Conservation (phyloP, 2,113 vertebrate genomes). For the Helogale parvula region DNA sequence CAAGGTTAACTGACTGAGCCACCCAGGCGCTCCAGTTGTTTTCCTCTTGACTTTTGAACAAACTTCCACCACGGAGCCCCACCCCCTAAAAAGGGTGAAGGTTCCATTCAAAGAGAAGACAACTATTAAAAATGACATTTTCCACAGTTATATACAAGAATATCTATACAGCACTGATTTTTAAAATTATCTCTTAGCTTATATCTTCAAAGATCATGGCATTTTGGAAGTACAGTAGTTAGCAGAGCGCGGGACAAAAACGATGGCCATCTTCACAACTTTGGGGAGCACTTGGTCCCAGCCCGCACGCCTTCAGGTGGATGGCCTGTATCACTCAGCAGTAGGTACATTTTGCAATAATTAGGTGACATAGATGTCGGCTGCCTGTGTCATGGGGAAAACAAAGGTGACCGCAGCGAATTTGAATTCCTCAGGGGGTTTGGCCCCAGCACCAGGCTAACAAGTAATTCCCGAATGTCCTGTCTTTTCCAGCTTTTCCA, state of each 20-base stretch:
- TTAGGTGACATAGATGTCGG: conserved; percentile 53
- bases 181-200: conserved; percentile 29
- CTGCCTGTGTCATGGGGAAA: not conserved
- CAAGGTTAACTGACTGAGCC: too few species aligned
- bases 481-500: not conserved
- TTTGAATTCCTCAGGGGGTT: conserved; percentile 54
- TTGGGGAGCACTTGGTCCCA: not conserved
- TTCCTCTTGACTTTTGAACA: conserved; percentile 58
- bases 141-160: conserved; percentile 28
- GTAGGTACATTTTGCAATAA: conserved; percentile 47
- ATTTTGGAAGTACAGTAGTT: conserved; percentile 21
- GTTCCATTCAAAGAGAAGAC: conserved; percentile 38
- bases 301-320: conserved; percentile 13
- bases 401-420: conserved; percentile 40
- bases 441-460: not conserved
- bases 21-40: not conserved
- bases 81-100: not conserved
- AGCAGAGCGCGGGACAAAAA: not conserved
- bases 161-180: conserved; percentile 46
- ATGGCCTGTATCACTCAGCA: conserved; percentile 44
- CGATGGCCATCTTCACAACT: not conserved
- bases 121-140: conserved; percentile 22
- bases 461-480: not conserved
- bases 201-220: conserved; percentile 1
- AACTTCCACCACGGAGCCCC: not conserved